Evolutionary conservation across 2,888 invertebrate species (phyloP).

Genomic region (Tridacna gigas): DNA sequence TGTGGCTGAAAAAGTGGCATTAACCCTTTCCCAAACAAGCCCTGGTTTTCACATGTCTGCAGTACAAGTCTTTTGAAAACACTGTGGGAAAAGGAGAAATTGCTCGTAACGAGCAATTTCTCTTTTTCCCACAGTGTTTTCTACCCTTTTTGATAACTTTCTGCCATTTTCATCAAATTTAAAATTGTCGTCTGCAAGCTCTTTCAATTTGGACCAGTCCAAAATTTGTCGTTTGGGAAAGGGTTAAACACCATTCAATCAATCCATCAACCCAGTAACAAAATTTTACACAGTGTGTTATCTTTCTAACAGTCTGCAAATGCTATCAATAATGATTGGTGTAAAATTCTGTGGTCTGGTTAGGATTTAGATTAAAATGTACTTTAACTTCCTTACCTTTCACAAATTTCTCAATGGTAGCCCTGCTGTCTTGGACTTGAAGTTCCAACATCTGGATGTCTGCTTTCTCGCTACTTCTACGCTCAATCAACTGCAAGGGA

Average conservation of each 20-base stretch:
- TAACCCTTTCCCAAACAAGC: not conserved
- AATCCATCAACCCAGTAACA: too few species aligned
- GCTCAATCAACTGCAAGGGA: slow-evolving; percentile 78
- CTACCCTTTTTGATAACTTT: not conserved
- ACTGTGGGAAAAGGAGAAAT: not conserved
- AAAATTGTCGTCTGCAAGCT: too few species aligned
- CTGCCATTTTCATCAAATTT: too few species aligned
- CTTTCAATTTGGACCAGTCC: too few species aligned
- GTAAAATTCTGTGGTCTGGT: not conserved
- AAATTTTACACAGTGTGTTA: too few species aligned
- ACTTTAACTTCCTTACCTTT: slow-evolving; percentile 73
- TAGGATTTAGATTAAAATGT: not conserved
- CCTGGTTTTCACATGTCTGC: not conserved
- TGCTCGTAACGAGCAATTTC: not conserved
- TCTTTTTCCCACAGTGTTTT: not conserved
- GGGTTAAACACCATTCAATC: too few species aligned
- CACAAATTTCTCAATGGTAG: slow-evolving; percentile 78
- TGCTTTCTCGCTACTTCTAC: slow-evolving; percentile 75
- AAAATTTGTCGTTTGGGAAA: too few species aligned
- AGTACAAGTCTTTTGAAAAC: not conserved
- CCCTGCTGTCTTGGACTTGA: slow-evolving; percentile 79
- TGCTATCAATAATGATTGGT: too few species aligned
- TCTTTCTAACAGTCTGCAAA: too few species aligned
- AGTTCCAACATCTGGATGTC: slow-evolving; percentile 74
- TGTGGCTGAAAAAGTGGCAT: not conserved